phyloP scores from a whole-genome alignment of 1,140 invertebrate genomes.

The Zaprionus taronus region DNA sequence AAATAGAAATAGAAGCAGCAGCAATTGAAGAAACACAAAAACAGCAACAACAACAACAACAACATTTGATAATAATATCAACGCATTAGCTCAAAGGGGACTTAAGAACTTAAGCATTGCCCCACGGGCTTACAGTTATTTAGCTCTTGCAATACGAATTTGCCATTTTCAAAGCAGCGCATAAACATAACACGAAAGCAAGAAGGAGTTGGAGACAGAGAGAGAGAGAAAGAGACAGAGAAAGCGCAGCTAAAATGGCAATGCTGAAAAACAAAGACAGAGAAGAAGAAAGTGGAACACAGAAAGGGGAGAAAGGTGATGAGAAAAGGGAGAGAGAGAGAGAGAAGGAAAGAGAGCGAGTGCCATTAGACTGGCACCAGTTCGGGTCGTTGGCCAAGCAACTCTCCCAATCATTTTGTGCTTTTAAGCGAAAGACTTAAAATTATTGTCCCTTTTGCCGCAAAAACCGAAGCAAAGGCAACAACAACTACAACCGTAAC shows the following conservation, averaged over 20 bases:
- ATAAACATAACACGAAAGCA: constrained; percentile 34
- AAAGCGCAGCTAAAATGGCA: constrained; percentile 44
- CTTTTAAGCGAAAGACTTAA: constrained; percentile 71
- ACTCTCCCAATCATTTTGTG: constrained; percentile 68
- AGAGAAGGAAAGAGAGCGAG: neutral
- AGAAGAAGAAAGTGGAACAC: too few relatives aligned
- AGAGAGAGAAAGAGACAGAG: neutral
- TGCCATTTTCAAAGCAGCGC: constrained; percentile 50
- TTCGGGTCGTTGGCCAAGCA: constrained; percentile 39
- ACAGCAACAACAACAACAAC: constrained; percentile 6
- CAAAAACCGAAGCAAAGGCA: constrained; percentile 38
- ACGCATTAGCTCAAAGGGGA: constrained; percentile 65
- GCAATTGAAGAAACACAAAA: neutral
- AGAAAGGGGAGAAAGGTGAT: neutral
- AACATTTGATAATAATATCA: constrained; percentile 76
- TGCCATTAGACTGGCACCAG: constrained; percentile 59
- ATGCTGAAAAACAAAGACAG: constrained; percentile 26
- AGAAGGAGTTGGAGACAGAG: constrained; percentile 6
- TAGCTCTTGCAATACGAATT: constrained; percentile 51
- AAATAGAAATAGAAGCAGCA: neutral
- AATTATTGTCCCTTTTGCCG: constrained; percentile 67
- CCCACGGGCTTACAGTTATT: constrained; percentile 57
- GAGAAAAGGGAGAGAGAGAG: constrained; percentile 12
- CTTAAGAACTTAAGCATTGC: constrained; percentile 49
- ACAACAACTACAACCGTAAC: constrained; percentile 3